phyloP scores from a whole-genome alignment of 1,140 invertebrate species.

The Listronotus bonariensis region DNA sequence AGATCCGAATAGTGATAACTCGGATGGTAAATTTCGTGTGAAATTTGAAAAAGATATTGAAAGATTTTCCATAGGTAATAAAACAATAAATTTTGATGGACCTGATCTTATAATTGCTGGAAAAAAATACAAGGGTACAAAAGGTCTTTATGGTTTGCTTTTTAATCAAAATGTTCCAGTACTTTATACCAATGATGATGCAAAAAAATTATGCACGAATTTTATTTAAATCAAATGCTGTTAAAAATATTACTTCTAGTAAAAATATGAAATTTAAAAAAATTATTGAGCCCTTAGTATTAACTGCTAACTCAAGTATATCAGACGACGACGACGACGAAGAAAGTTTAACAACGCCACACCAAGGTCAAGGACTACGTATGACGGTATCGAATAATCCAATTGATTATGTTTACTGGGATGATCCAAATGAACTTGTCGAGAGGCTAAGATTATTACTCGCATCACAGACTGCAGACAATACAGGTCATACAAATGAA shows the following conservation, averaged over 20 bases:
- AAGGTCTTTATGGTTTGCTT: not conserved
- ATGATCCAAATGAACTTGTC: constrained; percentile 21
- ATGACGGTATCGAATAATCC: constrained; percentile 1
- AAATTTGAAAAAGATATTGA: no score
- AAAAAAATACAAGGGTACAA: no score
- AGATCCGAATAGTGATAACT: no score
- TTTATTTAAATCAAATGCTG: not conserved
- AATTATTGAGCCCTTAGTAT: not conserved
- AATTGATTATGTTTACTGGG: constrained; percentile 14
- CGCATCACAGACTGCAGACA: not conserved
- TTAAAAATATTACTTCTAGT: not conserved
- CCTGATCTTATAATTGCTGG: no score
- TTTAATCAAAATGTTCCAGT: constrained; percentile 1
- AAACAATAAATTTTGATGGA: no score
- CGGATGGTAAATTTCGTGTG: no score
- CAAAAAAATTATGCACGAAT: not conserved
- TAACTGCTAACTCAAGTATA: not conserved
- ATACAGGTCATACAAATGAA: constrained; percentile 15
- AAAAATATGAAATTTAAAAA: constrained; percentile 2
- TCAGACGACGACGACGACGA: not conserved
- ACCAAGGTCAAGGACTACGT: not conserved
- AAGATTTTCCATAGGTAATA: no score
- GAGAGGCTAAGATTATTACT: constrained; percentile 9
- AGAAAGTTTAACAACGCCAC: not conserved
- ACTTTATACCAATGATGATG: not conserved